Evolutionary conservation across 2,113 vertebrate species (phyloP).

Genomic region (Oncorhynchus tshawytscha): DNA sequence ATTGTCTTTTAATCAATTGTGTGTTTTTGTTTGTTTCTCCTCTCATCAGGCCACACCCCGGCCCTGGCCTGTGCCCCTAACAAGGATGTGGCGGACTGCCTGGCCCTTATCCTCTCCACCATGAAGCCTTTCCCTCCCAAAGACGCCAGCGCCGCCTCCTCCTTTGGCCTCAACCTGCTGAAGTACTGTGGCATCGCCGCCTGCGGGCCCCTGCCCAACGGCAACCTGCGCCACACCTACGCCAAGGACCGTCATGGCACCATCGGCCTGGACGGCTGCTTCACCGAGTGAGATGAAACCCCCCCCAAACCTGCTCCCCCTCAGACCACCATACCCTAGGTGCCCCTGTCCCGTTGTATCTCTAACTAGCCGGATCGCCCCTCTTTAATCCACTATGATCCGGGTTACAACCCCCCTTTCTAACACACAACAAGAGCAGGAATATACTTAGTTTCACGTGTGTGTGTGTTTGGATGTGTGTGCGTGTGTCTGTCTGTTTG

Average conservation of each 20-base stretch:
- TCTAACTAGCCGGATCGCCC: not conserved
- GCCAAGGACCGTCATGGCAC: slow-evolving; percentile 70
- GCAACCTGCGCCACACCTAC: slow-evolving; percentile 79
- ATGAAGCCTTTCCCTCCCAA: slow-evolving; percentile 97
- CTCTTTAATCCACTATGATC: not conserved
- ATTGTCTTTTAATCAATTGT: no score
- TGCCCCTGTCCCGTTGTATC: not conserved
- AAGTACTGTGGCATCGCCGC: slow-evolving; percentile 89
- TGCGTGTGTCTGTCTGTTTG: not conserved
- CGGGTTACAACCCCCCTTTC: not conserved
- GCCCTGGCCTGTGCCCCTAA: slow-evolving; percentile 95
- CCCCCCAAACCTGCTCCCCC: not conserved
- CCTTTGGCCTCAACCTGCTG: slow-evolving; percentile 86
- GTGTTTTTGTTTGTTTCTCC: not conserved
- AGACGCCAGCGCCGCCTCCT: slow-evolving; percentile 71
- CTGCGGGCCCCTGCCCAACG: slow-evolving; percentile 65
- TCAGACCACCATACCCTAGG: no score
- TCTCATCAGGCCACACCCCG: slow-evolving; percentile 84
- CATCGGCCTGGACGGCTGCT: slow-evolving; percentile 79
- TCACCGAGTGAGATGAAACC: slow-evolving; percentile 74
- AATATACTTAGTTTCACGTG: not conserved
- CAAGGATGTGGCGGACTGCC: slow-evolving; percentile 96
- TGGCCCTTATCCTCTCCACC: slow-evolving; percentile 97
- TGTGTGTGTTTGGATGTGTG: slow-evolving; percentile 7
- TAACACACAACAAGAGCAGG: slow-evolving; percentile 13